A percentile compares a stretch with the other conserved stretches of the same genome.
phyloP scores from a whole-genome alignment of 2,888 invertebrate genomes.

The Calliscelio sp. region DNA sequence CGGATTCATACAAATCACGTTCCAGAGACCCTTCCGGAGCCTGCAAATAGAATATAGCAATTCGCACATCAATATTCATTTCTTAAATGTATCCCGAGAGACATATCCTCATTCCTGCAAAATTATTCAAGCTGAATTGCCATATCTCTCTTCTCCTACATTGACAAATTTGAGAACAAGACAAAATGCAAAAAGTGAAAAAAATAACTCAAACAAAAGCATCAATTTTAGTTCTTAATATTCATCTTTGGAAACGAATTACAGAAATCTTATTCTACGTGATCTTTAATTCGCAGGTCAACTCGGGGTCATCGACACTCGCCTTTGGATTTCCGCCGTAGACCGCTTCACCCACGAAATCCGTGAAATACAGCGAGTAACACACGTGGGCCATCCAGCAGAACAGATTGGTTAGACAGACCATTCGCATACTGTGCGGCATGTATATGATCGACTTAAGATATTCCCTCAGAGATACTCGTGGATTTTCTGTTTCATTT shows the following conservation, averaged over 20 bases:
- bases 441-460: conserved; percentile 96
- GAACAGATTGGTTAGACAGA: conserved; percentile 97
- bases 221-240: conserved; percentile 29
- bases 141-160: too few species aligned
- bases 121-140: too few species aligned
- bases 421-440: conserved; percentile 94
- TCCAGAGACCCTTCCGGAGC: conserved; percentile 89
- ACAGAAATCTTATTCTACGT: conserved; percentile 31
- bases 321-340: conserved; percentile 95
- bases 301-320: conserved; percentile 80
- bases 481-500: conserved; percentile 78
- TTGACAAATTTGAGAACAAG: neutral
- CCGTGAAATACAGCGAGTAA: conserved; percentile 98
- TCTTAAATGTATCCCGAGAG: too few species aligned
- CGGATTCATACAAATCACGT: conserved; percentile 93
- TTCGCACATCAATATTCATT: conserved; percentile 7
- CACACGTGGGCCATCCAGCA: conserved; percentile 99
- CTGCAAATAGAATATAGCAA: too few species aligned
- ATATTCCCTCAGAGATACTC: conserved; percentile 88
- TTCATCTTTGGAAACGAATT: conserved; percentile 40
- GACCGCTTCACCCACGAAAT: conserved; percentile 97
- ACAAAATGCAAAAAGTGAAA: neutral
- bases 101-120: too few species aligned
- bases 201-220: conserved; percentile 28
- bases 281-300: conserved; percentile 22